These are phyloP conservation scores for Pollenia angustigena DNA, from an alignment of 2,888 invertebrate genomes.

Conservation along the genomic window DNA sequence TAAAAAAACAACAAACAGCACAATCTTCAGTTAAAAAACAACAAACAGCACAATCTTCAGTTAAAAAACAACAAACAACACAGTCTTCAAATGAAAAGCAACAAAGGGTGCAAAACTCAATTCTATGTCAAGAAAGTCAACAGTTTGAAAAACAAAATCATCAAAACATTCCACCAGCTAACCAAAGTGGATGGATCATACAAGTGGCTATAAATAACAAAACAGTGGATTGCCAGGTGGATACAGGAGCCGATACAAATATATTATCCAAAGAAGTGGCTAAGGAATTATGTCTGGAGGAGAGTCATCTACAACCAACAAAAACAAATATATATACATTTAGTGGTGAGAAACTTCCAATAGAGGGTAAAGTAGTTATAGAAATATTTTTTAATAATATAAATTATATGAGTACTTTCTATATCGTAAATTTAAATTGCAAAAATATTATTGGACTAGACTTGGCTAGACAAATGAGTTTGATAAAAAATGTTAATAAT, in stretches of 20 bases:
- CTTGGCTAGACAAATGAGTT: conserved; percentile 4
- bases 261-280: background rate
- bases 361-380: conserved; percentile 17
- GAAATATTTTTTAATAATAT: conserved; percentile 8
- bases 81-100: too few relatives aligned
- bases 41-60: too few relatives aligned
- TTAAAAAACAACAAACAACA: too few relatives aligned
- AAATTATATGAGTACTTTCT: conserved; percentile 15
- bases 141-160: too few relatives aligned
- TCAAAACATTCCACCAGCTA: too few relatives aligned
- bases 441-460: conserved; percentile 28
- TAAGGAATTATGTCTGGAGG: conserved; percentile 29
- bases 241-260: background rate
- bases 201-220: background rate
- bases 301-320: conserved; percentile 34
- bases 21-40: too few relatives aligned
- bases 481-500: conserved; percentile 13
- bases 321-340: conserved; percentile 13
- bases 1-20: too few relatives aligned
- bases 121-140: too few relatives aligned
- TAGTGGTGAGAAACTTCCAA: conserved; percentile 25
- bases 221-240: background rate
- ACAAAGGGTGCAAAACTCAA: too few relatives aligned
- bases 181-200: too few relatives aligned
- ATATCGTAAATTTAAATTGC: conserved; percentile 30